Evolutionary conservation across 1,140 invertebrate species (phyloP), one percentile per base, ranked within the genome.

Genomic region (Caerostris extrusa): DNA sequence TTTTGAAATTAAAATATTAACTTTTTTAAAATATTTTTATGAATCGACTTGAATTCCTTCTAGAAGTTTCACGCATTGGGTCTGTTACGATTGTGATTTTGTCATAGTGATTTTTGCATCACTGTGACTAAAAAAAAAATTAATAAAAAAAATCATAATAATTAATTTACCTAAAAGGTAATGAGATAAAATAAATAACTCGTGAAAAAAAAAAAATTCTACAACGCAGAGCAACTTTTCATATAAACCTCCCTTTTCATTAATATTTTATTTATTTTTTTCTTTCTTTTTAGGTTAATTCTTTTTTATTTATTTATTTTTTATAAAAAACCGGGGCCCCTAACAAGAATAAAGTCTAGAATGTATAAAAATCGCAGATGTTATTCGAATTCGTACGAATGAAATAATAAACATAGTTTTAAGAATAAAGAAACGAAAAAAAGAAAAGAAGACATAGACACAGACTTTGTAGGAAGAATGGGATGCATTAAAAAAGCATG

Each of bases 301-400:
- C 34, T 34, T 34, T 34, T 34, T 12, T 77, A 10, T 12, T 4
- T 53, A 3, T 50, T n/a, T 10, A 53, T 77, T 12, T 12, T 69
- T 50, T 34, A 50, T 34, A 19, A 34, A 19, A 77, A 77, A 53
- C 34, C 71, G 5, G 34, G 71, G n/a, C 17, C 17, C 19, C 34
- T 5, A 77, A 56, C 67, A 90, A 90, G 34, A 34, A 34, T 34
- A 34, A 34, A 34, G 34, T 34, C 34, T 34, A 34, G 34, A 34
- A 34, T 34, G 90, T 91, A 91, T 91, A 81, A 91, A 91, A 91
- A 12, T 91, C 56, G 90, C 90, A 91, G 90, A 77, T 91, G 90
- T 91, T 91, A 83, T 81, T 34, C 19, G 81, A 91, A n/a, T 64
- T 69, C 50, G 60, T 71, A 19, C 61, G 53, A 89, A 89, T 91